Conservation (phyloP, 2,888 invertebrate species). For the Rosalia funebris region DNA sequence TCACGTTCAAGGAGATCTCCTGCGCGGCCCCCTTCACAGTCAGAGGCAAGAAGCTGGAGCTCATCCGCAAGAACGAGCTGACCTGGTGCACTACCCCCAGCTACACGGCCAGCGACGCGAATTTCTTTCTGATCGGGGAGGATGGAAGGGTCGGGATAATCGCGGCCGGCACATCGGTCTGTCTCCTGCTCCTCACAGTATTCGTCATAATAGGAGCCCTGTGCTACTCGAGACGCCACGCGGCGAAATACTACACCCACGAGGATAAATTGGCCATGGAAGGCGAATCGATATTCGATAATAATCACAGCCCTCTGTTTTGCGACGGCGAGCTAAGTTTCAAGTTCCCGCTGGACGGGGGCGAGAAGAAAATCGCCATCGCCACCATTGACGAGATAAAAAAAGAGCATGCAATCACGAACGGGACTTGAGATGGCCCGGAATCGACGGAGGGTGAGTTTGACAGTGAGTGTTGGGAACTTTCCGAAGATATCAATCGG, state of each 20-base stretch:
- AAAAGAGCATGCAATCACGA: conserved; percentile 59
- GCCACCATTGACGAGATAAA: conserved; percentile 63
- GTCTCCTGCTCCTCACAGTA: conserved; percentile 66
- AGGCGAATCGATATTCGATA: conserved; percentile 64
- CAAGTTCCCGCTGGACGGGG: conserved; percentile 66
- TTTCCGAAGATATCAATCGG: no score
- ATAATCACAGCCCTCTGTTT: conserved; percentile 62
- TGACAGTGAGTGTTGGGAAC: conserved; percentile 30
- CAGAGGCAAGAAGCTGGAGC: conserved; percentile 65
- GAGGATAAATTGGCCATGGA: conserved; percentile 71
- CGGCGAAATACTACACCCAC: conserved; percentile 83
- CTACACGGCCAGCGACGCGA: conserved; percentile 67
- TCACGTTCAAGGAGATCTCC: conserved; percentile 66
- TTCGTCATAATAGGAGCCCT: conserved; percentile 66
- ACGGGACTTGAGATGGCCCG: conserved; percentile 52
- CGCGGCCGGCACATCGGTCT: conserved; percentile 68
- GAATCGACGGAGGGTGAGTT: conserved; percentile 24
- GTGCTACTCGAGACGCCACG: conserved; percentile 76
- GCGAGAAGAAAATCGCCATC: conserved; percentile 60
- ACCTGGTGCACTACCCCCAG: conserved; percentile 69
- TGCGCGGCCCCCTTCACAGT: conserved; percentile 72
- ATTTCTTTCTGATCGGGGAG: conserved; percentile 64
- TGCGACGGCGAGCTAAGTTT: conserved; percentile 68
- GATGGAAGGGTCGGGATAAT: conserved; percentile 68
- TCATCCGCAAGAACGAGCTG: conserved; percentile 60